Conservation (phyloP, 2,797 vertebrate genomes). For the Semotilus atromaculatus region DNA sequence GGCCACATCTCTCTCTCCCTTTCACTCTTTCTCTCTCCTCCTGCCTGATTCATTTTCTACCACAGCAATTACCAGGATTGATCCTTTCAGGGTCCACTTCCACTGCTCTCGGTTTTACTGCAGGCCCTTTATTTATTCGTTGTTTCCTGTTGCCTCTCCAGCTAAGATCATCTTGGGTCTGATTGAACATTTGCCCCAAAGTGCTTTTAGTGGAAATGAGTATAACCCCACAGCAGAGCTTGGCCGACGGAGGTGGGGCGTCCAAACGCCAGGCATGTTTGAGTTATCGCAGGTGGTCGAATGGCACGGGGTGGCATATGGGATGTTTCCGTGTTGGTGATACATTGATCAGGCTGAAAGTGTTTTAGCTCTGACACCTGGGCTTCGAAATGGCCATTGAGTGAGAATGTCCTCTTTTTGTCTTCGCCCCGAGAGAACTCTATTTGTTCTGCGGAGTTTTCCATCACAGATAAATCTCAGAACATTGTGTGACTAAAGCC, state of each 20-base stretch:
- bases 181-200: slow-evolving; percentile 66
- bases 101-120: slow-evolving; percentile 61
- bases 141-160: slow-evolving; percentile 66
- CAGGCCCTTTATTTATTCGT: slow-evolving; percentile 66
- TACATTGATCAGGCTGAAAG: slow-evolving; percentile 57
- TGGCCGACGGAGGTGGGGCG: slow-evolving; percentile 32
- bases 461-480: slow-evolving; percentile 27
- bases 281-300: slow-evolving; percentile 58
- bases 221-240: slow-evolving; percentile 55
- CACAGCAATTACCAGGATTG: slow-evolving; percentile 75
- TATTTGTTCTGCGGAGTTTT: slow-evolving; percentile 44
- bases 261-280: slow-evolving; percentile 49
- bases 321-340: slow-evolving; percentile 50
- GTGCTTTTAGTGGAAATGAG: slow-evolving; percentile 65
- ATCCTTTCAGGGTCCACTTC: slow-evolving; percentile 69
- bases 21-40: slow-evolving; percentile 45
- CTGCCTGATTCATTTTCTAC: slow-evolving; percentile 71
- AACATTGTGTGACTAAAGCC: slow-evolving; percentile 31
- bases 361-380: slow-evolving; percentile 47
- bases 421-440: slow-evolving; percentile 22
- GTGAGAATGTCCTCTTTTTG: slow-evolving; percentile 53
- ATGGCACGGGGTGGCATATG: slow-evolving; percentile 45
- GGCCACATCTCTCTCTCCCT: slow-evolving; percentile 46
- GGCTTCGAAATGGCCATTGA: slow-evolving; percentile 52
- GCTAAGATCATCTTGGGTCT: slow-evolving; percentile 63